These are phyloP conservation scores for Lochmaea crataegi DNA, from an alignment of 2,888 invertebrate species.

Conservation along the genomic window DNA sequence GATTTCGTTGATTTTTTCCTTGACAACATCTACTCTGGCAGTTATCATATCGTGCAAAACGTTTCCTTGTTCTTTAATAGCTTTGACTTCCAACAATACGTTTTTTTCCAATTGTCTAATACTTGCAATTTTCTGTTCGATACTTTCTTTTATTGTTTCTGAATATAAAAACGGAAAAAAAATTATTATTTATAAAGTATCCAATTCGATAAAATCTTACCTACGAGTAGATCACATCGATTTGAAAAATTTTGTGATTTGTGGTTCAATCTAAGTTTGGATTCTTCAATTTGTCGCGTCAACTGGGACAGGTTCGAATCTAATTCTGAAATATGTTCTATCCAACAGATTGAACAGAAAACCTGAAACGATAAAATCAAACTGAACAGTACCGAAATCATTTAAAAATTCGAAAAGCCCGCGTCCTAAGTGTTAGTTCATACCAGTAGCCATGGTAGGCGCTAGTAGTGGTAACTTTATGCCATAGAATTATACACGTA, in stretches of 20 bases:
- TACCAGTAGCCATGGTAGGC: no score
- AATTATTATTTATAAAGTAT: no score
- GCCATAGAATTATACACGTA: no score
- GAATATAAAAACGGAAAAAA: neutral
- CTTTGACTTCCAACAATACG: slow-evolving; percentile 64
- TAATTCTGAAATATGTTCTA: slow-evolving; percentile 71
- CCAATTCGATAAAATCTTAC: neutral
- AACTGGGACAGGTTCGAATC: slow-evolving; percentile 70
- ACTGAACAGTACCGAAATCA: neutral
- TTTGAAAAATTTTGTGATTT: slow-evolving; percentile 71
- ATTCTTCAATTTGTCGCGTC: slow-evolving; percentile 69
- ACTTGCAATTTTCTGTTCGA: slow-evolving; percentile 68
- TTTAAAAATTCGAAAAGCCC: no score
- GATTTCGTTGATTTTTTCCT: slow-evolving; percentile 60
- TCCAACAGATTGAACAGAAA: slow-evolving; percentile 73
- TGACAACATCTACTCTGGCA: slow-evolving; percentile 65
- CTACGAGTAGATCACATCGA: slow-evolving; percentile 68
- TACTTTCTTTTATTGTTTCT: slow-evolving; percentile 67
- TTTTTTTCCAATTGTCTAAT: slow-evolving; percentile 64
- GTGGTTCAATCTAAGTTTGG: slow-evolving; percentile 67
- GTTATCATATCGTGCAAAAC: slow-evolving; percentile 66
- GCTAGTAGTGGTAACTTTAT: no score
- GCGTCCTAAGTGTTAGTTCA: no score
- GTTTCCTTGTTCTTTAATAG: slow-evolving; percentile 65
- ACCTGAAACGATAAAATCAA: slow-evolving; percentile 62